These are phyloP conservation scores for Hirtodrosophila alboralis DNA, from an alignment of 2,888 invertebrate genomes.

Conservation along the genomic window DNA sequence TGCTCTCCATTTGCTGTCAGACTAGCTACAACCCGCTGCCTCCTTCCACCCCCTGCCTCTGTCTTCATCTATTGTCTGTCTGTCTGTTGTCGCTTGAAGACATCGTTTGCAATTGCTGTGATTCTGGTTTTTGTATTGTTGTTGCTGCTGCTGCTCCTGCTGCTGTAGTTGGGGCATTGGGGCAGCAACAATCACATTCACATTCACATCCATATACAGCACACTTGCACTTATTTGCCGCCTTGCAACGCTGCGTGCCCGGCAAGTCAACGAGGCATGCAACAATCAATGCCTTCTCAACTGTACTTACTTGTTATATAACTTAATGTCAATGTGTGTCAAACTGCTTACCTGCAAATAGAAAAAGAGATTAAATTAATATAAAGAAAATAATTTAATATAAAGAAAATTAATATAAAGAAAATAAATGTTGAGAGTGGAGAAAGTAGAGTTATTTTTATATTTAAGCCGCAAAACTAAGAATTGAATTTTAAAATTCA, in stretches of 20 bases:
- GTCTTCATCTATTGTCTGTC: conserved; percentile 28
- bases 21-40: conserved; percentile 9
- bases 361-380: conserved; percentile 9
- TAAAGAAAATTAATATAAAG: neutral
- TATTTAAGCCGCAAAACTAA: too few relatives aligned
- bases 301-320: conserved; percentile 15
- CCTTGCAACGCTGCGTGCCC: conserved; percentile 55
- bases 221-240: conserved; percentile 74
- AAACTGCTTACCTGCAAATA: conserved; percentile 64
- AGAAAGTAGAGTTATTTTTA: too few relatives aligned
- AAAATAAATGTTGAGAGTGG: too few relatives aligned
- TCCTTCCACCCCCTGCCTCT: conserved; percentile 1
- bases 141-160: conserved; percentile 26
- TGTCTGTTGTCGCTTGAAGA: conserved; percentile 50
- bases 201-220: conserved; percentile 21
- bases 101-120: conserved; percentile 59
- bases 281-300: conserved; percentile 32
- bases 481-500: too few relatives aligned
- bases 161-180: conserved; percentile 67
- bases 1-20: conserved; percentile 70
- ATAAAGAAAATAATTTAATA: neutral
- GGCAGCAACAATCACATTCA: conserved; percentile 42
- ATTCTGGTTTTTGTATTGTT: conserved; percentile 53
- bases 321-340: conserved; percentile 14
- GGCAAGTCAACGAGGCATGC: conserved; percentile 41